A percentile compares a stretch with the other conserved stretches of the same genome.
These are phyloP conservation scores for Ganaspis sp. DNA, from an alignment of 1,140 invertebrate genomes.

Conservation along the genomic window DNA sequence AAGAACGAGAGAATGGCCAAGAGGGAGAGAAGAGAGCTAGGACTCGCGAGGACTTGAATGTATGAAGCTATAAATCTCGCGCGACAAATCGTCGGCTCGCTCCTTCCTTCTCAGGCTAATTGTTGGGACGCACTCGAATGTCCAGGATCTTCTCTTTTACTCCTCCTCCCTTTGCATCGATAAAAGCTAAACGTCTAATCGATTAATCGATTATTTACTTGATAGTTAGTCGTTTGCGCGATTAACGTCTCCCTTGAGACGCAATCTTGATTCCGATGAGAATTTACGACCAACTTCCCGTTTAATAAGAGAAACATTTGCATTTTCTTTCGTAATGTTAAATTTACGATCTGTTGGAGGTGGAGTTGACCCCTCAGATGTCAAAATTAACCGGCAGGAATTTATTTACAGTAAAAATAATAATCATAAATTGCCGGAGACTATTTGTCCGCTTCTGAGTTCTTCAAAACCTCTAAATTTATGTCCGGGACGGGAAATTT, in stretches of 20 bases:
- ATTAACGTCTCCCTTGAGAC: constrained; percentile 43
- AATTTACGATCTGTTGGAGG: constrained; percentile 29
- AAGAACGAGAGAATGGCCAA: background rate
- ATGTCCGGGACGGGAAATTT: background rate
- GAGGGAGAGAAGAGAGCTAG: constrained; percentile 24
- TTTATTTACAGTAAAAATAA: constrained; percentile 6
- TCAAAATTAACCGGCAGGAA: background rate
- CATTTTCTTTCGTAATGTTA: constrained; percentile 29
- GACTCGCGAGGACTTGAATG: constrained; percentile 38
- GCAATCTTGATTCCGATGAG: constrained; percentile 38
- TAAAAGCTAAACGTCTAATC: constrained; percentile 47
- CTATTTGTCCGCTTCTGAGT: constrained; percentile 58
- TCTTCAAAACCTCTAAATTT: background rate
- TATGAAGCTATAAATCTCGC: constrained; percentile 67
- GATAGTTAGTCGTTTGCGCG: constrained; percentile 36
- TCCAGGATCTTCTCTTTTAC: background rate
- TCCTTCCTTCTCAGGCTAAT: constrained; percentile 63
- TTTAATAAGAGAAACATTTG: constrained; percentile 19
- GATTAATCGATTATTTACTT: constrained; percentile 55
- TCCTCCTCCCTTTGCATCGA: constrained; percentile 15
- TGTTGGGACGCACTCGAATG: constrained; percentile 55
- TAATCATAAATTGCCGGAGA: constrained; percentile 31
- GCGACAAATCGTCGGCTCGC: constrained; percentile 39
- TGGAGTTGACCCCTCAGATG: constrained; percentile 8
- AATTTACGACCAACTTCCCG: constrained; percentile 6